Evolutionary conservation across 1,140 invertebrate species (phyloP).

Genomic region (Drosophila suzukii): DNA sequence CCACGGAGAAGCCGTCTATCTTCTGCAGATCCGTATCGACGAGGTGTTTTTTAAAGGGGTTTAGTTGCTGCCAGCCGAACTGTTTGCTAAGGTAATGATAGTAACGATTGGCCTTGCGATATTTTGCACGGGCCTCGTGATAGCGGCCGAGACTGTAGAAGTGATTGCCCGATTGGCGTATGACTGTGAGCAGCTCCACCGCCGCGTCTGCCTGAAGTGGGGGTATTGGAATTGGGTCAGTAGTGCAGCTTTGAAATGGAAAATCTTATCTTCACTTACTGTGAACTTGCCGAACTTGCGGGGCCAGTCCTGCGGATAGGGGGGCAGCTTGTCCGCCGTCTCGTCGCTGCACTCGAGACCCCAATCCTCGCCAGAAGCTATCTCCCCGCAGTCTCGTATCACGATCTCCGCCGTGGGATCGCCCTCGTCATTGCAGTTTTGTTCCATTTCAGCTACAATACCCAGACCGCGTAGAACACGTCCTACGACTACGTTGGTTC

Average conservation of each 20-base stretch:
- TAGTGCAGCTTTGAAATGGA: not conserved
- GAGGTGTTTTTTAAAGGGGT: slow-evolving; percentile 19
- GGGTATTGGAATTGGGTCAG: slow-evolving; percentile 2
- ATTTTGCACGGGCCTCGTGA: slow-evolving; percentile 88
- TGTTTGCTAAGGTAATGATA: slow-evolving; percentile 85
- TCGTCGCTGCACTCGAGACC: slow-evolving; percentile 89
- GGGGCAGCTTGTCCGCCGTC: slow-evolving; percentile 88
- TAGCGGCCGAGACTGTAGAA: slow-evolving; percentile 88
- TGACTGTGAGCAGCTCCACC: slow-evolving; percentile 83
- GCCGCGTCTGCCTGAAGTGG: slow-evolving; percentile 41
- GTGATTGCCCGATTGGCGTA: slow-evolving; percentile 90
- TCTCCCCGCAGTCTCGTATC: slow-evolving; percentile 90
- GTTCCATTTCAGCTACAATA: slow-evolving; percentile 88
- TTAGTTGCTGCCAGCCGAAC: slow-evolving; percentile 69
- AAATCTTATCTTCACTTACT: slow-evolving; percentile 59
- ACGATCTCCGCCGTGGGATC: slow-evolving; percentile 87
- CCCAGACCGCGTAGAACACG: slow-evolving; percentile 90
- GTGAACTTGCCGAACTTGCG: slow-evolving; percentile 75
- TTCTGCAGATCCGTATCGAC: slow-evolving; percentile 49
- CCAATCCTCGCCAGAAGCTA: slow-evolving; percentile 87
- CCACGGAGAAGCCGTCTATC: slow-evolving; percentile 66
- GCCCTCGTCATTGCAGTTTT: slow-evolving; percentile 86
- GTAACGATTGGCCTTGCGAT: slow-evolving; percentile 90
- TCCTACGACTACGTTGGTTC: slow-evolving; percentile 96
- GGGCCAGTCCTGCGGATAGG: slow-evolving; percentile 91